These are phyloP conservation scores for Alethe castanea DNA, from an alignment of 2,113 vertebrate species.

Conservation along the genomic window DNA sequence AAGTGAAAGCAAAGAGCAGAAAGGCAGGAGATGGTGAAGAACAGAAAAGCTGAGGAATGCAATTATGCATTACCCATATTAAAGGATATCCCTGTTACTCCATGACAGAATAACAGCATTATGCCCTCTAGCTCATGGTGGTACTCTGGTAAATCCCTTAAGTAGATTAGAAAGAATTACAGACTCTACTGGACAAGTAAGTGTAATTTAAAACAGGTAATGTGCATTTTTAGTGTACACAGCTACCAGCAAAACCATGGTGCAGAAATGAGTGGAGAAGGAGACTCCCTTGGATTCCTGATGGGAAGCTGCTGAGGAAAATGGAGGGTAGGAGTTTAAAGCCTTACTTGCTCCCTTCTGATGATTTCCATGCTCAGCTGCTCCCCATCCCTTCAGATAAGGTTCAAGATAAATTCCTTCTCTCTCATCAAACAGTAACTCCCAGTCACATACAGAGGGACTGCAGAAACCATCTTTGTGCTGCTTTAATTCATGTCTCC, in stretches of 20 bases:
- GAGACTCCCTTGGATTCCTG: background rate
- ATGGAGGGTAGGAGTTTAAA: background rate
- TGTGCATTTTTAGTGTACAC: background rate
- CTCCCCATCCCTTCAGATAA: background rate
- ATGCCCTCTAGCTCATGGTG: background rate
- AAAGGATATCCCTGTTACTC: background rate
- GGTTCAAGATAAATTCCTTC: background rate
- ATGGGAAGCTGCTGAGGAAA: background rate
- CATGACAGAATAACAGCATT: background rate
- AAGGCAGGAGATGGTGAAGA: background rate
- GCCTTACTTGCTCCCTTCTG: background rate
- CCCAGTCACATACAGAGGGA: background rate
- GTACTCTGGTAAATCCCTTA: constrained; percentile 42
- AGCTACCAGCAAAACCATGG: background rate
- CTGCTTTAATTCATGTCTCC: background rate
- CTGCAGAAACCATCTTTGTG: background rate
- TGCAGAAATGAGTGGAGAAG: background rate
- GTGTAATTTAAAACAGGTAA: background rate
- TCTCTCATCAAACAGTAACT: background rate
- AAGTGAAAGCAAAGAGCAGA: background rate
- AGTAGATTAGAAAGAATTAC: constrained; percentile 51
- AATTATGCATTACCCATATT: background rate
- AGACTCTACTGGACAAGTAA: background rate
- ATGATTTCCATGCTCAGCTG: background rate
- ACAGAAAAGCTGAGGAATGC: background rate